These are phyloP conservation scores for Polietes domitor DNA, from an alignment of 2,888 invertebrate species.

Conservation along the genomic window DNA sequence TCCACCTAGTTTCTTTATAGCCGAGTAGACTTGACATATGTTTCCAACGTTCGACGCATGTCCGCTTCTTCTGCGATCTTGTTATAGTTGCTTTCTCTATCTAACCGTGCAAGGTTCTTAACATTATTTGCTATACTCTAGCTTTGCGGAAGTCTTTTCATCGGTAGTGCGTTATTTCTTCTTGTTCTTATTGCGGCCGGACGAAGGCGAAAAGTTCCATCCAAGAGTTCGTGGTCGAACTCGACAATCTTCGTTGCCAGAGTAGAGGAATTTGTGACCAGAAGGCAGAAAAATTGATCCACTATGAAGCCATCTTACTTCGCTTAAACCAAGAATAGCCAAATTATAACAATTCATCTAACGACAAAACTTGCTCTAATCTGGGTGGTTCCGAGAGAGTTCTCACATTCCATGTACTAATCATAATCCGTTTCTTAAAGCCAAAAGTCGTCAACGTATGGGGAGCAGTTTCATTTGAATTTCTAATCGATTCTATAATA, in stretches of 20 bases:
- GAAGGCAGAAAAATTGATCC: background rate
- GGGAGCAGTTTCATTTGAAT: background rate
- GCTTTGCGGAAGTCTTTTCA: background rate
- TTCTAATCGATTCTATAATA: too few species aligned
- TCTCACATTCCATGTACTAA: background rate
- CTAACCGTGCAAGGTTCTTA: background rate
- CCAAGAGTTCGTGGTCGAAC: background rate
- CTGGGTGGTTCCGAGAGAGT: slow-evolving; percentile 8
- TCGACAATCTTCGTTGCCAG: background rate
- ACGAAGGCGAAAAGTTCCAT: too few species aligned
- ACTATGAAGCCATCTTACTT: background rate
- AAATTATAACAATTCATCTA: background rate
- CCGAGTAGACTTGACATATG: too few species aligned
- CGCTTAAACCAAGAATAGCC: background rate
- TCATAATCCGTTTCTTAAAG: background rate
- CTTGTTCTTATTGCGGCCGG: background rate
- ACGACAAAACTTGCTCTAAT: background rate
- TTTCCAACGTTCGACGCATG: too few species aligned
- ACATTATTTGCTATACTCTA: background rate
- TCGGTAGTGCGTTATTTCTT: background rate
- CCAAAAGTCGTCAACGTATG: background rate
- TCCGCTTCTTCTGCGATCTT: too few species aligned
- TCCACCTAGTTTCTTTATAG: too few species aligned
- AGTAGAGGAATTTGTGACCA: background rate
- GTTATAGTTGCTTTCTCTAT: too few species aligned